phyloP scores from a whole-genome alignment of 2,797 vertebrate genomes.

The Galagoides demidoff region DNA sequence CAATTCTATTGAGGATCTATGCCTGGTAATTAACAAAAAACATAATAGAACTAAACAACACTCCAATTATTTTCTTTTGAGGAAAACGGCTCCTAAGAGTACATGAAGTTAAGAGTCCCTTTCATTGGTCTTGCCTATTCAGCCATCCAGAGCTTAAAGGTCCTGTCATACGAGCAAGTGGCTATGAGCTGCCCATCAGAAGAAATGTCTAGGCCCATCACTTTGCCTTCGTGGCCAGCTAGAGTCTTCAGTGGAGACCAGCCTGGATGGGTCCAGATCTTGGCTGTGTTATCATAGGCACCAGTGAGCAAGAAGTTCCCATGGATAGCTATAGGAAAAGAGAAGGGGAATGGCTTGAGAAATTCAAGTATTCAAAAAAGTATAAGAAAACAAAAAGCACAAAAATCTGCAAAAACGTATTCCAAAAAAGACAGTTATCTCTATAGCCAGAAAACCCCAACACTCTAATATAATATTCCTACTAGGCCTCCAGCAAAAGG shows the following conservation, averaged over 20 bases:
- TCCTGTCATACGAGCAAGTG: constrained; percentile 96
- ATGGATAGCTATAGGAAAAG: constrained; percentile 90
- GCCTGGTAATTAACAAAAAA: constrained; percentile 47
- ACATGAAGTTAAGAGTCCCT: neutral
- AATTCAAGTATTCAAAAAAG: neutral
- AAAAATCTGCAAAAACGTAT: neutral
- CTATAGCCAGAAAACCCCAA: neutral
- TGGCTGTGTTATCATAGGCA: constrained; percentile 96
- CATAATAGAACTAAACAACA: constrained; percentile 63
- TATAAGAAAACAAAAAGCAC: neutral
- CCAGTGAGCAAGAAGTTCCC: constrained; percentile 96
- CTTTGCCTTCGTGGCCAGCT: constrained; percentile 97
- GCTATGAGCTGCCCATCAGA: constrained; percentile 96
- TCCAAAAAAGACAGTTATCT: constrained; percentile 18
- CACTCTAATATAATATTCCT: neutral
- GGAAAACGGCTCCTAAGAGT: constrained; percentile 41
- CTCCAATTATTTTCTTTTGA: constrained; percentile 52
- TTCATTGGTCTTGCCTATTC: constrained; percentile 85
- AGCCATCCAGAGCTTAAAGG: constrained; percentile 97
- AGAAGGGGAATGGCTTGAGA: neutral
- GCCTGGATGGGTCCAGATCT: constrained; percentile 97
- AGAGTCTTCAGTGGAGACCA: constrained; percentile 97
- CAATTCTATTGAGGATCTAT: constrained; percentile 14
- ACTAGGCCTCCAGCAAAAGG: neutral
- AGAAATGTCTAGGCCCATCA: constrained; percentile 97